Evolutionary conservation across 2,888 invertebrate genomes (phyloP), one percentile per base, ranked within the genome.

Genomic region (Spilarctia lutea): DNA sequence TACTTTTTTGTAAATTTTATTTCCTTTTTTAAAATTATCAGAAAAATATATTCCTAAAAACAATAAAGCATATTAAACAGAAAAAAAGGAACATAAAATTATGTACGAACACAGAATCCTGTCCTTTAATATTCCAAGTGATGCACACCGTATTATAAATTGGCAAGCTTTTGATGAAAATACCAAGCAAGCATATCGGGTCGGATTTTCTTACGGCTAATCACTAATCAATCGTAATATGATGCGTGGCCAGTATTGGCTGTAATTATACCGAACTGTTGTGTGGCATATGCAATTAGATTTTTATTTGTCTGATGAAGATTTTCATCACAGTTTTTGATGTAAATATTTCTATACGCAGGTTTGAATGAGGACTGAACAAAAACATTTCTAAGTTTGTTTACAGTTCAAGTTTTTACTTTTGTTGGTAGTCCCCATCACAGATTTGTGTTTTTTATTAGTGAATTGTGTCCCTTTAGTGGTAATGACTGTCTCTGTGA

Each of bases 211-310:
- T 85, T 85, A 80, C 65, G 79, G 81, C 84, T 88, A 86, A 88
- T 88, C 85, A 83, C 80, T 89, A 90, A 90, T 90, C 77, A 77
- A 83, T 80, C 79, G 91, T 88, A 91, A 91, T 86, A 79, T 79
- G 89, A 90, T 76, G 85, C 87, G 86, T 83, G 78, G 78, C 71
- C 77, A 74, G 73, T 75, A 72, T 60, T 68, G 66, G 16, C 27
- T 16, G 33, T 13, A 48, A 52, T 85, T 72, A 83, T 77, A 84
- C 83, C 76, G 72, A 35, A 69, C 67, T 63, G 72, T 70, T 52
- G 7, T 45, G 18, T 56, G 24, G 75, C 72, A 73, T 67, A 18
- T 66, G 39, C 52, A 35, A 65, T 48, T 65, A 67, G 56, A 63
- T 77, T 71, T 56, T 27, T n/a, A n/a, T n/a, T n/a, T 45, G 68